Conservation (phyloP, 2,797 vertebrate species). For the Saxicola maurus region DNA sequence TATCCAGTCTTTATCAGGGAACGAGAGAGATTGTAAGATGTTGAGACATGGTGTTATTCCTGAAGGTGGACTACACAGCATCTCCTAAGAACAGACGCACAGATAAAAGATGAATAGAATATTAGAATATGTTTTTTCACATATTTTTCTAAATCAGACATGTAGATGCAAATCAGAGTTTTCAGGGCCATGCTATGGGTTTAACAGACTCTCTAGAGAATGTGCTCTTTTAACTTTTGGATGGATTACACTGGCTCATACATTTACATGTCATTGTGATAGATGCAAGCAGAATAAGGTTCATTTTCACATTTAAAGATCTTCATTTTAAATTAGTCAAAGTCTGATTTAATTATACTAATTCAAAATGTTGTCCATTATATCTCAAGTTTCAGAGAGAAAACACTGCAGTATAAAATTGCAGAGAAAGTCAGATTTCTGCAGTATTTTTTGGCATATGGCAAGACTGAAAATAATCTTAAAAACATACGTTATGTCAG, state of each 20-base stretch:
- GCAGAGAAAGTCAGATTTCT: constrained; percentile 38
- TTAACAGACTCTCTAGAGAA: background rate
- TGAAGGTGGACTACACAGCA: background rate
- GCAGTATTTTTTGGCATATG: constrained; percentile 62
- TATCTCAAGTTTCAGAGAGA: background rate
- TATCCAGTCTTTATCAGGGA: background rate
- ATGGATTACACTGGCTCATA: background rate
- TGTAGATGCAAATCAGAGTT: background rate
- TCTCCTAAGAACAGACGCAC: background rate
- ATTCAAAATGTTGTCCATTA: constrained; percentile 22
- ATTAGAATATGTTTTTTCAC: background rate
- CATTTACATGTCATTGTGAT: background rate
- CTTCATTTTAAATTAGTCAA: constrained; percentile 12
- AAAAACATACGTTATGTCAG: constrained; percentile 66
- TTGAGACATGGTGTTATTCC: background rate
- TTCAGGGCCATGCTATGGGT: background rate
- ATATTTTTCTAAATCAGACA: background rate
- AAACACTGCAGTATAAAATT: background rate
- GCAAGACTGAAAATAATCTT: constrained; percentile 60
- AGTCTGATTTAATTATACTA: constrained; percentile 24
- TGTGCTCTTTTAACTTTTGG: background rate
- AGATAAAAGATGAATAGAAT: background rate
- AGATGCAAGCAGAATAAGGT: background rate
- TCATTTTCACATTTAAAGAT: constrained; percentile 6
- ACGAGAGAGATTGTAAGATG: background rate